Percentiles rank a stretch among this genome's conserved stretches.
Evolutionary conservation across 2,888 invertebrate species (phyloP).

Genomic region (Lissonota sp.): DNA sequence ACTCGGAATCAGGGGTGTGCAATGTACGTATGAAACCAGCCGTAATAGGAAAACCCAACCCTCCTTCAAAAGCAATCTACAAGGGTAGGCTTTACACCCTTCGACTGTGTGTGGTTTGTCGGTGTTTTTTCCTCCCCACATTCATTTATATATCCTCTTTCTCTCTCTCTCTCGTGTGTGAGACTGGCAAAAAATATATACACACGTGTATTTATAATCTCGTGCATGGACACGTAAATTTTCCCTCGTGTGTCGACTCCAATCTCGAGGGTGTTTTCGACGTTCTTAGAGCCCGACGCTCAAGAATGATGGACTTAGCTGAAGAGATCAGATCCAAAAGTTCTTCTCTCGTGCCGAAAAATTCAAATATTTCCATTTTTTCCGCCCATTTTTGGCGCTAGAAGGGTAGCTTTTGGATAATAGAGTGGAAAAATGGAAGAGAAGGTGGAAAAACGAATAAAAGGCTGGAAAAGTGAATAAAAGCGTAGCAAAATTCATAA

Average conservation of each 20-base stretch:
- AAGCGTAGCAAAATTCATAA: too few relatives aligned
- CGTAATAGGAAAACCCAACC: conserved; percentile 73
- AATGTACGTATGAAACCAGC: conserved; percentile 80
- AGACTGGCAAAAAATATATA: background rate
- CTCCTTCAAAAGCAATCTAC: conserved; percentile 78
- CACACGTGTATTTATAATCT: background rate
- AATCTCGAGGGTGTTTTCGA: conserved; percentile 22
- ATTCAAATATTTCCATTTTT: too few relatives aligned
- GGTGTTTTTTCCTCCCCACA: conserved; percentile 39
- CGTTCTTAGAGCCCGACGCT: conserved; percentile 57
- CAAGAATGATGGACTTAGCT: conserved; percentile 55
- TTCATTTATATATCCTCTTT: conserved; percentile 14
- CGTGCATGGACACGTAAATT: conserved; percentile 10
- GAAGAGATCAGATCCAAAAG: conserved; percentile 30
- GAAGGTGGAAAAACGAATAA: too few relatives aligned
- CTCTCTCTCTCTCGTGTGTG: conserved; percentile 1
- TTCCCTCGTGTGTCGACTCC: background rate
- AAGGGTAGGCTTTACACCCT: conserved; percentile 79
- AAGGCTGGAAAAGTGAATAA: too few relatives aligned
- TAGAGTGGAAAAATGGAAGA: too few relatives aligned
- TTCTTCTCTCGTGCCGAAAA: conserved; percentile 12
- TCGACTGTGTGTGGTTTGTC: conserved; percentile 43
- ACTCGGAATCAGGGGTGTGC: conserved; percentile 83
- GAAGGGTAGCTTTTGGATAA: too few relatives aligned
- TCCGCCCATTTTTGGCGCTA: too few relatives aligned